Conservation (phyloP, 2,797 vertebrate genomes). For the Onychomys torridus region DNA sequence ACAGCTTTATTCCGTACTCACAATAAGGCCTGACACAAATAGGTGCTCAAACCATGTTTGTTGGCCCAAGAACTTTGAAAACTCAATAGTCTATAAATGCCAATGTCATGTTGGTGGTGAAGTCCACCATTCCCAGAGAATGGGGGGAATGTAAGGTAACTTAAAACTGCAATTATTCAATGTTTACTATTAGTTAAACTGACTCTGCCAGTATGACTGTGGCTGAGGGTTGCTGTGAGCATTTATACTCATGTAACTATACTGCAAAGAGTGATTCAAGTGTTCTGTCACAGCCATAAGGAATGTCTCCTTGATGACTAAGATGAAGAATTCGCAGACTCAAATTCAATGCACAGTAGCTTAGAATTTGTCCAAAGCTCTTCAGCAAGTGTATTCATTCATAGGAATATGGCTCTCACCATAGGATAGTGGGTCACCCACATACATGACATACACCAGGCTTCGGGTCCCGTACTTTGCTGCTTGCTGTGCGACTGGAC, state of each 20-base stretch:
- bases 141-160: neutral
- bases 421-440: neutral
- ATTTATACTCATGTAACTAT: too few relatives aligned
- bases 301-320: neutral
- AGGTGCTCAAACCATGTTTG: conserved; percentile 15
- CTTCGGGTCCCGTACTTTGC: neutral
- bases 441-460: neutral
- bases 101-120: neutral
- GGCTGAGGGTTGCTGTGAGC: neutral
- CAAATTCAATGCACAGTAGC: neutral
- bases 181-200: neutral
- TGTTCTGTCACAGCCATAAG: neutral
- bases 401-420: neutral
- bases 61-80: conserved; percentile 26
- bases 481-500: neutral
- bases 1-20: neutral
- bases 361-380: neutral
- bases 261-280: neutral
- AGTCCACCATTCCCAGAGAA: neutral
- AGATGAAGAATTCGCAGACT: conserved; percentile 9
- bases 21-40: neutral
- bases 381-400: neutral
- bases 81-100: conserved; percentile 18
- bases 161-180: neutral
- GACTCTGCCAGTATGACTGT: neutral